phyloP scores from a whole-genome alignment of 2,888 invertebrate species.

The Frankliniella intonsa region DNA sequence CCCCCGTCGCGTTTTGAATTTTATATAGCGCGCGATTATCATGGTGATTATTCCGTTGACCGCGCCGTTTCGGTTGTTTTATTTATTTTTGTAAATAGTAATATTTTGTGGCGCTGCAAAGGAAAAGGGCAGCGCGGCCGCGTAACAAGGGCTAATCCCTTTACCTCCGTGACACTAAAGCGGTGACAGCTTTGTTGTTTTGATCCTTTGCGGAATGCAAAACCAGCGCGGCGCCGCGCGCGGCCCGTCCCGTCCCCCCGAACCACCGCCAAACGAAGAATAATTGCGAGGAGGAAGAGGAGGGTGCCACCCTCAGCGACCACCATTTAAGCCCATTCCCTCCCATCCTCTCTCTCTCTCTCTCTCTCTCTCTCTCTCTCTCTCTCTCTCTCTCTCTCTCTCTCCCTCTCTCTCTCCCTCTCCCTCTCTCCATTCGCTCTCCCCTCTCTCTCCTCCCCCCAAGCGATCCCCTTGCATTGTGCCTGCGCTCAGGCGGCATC shows the following conservation, averaged over 20 bases:
- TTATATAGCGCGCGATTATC: too few relatives aligned
- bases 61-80: too few relatives aligned
- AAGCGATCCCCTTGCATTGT: neutral
- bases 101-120: neutral
- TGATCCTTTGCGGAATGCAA: neutral
- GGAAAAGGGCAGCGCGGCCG: neutral
- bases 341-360: neutral
- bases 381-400: slow-evolving; percentile 1
- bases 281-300: neutral
- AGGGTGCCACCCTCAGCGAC: neutral
- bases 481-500: too few relatives aligned
- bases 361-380: slow-evolving; percentile 1
- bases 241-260: too few relatives aligned
- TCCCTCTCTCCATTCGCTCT: neutral
- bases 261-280: neutral
- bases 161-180: too few relatives aligned
- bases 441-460: neutral
- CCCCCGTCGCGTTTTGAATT: neutral
- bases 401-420: neutral
- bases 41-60: too few relatives aligned
- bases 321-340: neutral
- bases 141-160: neutral
- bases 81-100: neutral
- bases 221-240: neutral
- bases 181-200: too few relatives aligned